A percentile compares a stretch with the other conserved stretches of the same genome.
Evolutionary conservation across 2,888 invertebrate genomes (phyloP).

Genomic region (Drosophila formosana): DNA sequence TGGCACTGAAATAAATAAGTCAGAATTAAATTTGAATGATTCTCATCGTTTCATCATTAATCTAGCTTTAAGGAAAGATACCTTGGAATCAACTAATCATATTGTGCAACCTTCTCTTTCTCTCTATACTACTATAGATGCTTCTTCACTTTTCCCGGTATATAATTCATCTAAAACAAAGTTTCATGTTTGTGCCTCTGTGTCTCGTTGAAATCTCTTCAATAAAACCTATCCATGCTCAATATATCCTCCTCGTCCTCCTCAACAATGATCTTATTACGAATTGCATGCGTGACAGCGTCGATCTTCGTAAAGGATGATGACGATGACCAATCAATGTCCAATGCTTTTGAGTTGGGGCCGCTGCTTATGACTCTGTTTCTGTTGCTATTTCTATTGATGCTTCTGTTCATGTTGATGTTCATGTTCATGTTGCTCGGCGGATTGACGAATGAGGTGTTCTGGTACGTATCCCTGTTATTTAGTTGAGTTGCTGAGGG

Average conservation of each 20-base stretch:
- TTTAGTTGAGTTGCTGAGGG: conserved; percentile 29
- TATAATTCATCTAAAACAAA: neutral
- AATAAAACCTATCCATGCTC: conserved; percentile 84
- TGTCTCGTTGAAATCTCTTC: conserved; percentile 83
- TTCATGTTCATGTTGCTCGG: conserved; percentile 32
- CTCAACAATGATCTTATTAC: conserved; percentile 81
- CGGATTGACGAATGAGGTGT: conserved; percentile 64
- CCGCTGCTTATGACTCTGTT: conserved; percentile 40
- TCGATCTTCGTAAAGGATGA: conserved; percentile 73
- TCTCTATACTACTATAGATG: neutral
- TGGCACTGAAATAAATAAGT: conserved; percentile 55
- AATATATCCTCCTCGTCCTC: conserved; percentile 83
- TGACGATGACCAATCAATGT: conserved; percentile 67
- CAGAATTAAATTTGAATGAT: conserved; percentile 23
- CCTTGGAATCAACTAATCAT: conserved; percentile 10
- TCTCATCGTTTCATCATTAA: conserved; percentile 2
- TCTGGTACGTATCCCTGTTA: conserved; percentile 56
- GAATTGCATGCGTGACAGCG: conserved; percentile 79
- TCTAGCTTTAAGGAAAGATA: conserved; percentile 20
- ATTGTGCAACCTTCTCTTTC: conserved; percentile 34
- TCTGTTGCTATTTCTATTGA: conserved; percentile 23
- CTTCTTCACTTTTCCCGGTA: neutral
- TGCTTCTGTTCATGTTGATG: conserved; percentile 13
- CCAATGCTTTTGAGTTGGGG: conserved; percentile 56
- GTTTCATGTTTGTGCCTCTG: conserved; percentile 6